These are phyloP conservation scores for Ormyrus thymus DNA, from an alignment of 2,888 invertebrate species.

Conservation along the genomic window DNA sequence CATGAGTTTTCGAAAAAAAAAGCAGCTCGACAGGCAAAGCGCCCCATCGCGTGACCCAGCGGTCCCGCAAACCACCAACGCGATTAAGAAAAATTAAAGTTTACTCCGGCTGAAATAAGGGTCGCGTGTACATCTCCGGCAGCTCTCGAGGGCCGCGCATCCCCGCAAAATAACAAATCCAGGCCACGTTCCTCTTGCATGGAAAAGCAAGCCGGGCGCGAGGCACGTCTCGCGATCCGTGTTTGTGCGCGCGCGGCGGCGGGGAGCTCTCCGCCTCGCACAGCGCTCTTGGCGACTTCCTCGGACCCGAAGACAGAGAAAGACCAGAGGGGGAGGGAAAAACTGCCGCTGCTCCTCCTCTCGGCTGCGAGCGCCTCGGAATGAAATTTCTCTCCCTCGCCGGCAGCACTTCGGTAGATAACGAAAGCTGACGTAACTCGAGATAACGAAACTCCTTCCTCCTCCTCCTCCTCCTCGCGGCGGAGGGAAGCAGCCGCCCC, in stretches of 20 bases:
- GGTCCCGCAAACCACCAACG: background rate
- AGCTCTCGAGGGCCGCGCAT: background rate
- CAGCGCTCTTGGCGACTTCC: constrained; percentile 23
- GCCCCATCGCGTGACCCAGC: no score
- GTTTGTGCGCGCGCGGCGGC: constrained; percentile 17
- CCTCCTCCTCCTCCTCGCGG: background rate
- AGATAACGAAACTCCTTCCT: constrained; percentile 65
- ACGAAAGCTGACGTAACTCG: constrained; percentile 65
- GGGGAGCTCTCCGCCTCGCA: background rate
- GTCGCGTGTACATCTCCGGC: background rate
- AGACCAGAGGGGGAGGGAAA: background rate
- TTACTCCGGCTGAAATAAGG: constrained; percentile 4
- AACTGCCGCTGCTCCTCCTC: background rate
- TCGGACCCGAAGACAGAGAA: constrained; percentile 9
- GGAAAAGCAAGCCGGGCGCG: constrained; percentile 36
- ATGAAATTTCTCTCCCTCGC: constrained; percentile 64
- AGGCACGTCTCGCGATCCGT: constrained; percentile 51
- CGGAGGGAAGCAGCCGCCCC: background rate
- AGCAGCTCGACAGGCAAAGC: no score
- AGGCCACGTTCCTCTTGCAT: constrained; percentile 49
- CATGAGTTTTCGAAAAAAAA: no score
- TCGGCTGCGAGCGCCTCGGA: constrained; percentile 49
- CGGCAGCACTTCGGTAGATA: constrained; percentile 63
- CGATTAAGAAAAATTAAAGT: constrained; percentile 11
- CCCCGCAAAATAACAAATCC: constrained; percentile 45